These are phyloP conservation scores for human (Homo sapiens) DNA, from an alignment of 2,113 vertebrate genomes.

Conservation along the genomic window GRCh38 chr3:81121001-81121500, in stretches of 20 bases:
- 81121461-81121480: neutral
- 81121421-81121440: neutral
- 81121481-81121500: neutral
- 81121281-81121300: neutral
- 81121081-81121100: neutral
- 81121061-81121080: neutral
- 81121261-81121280: conserved; percentile 38
- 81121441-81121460: neutral
- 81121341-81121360: neutral
- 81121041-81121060: neutral
- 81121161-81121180: conserved; percentile 39
- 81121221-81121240: conserved; percentile 46
- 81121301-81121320: neutral
- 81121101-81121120: conserved; percentile 30
- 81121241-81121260: neutral
- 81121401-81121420: neutral
- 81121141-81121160: neutral
- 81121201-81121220: conserved; percentile 50
- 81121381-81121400: neutral
- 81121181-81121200: conserved; percentile 41
- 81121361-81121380: neutral
- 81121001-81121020: conserved; percentile 50
- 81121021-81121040: conserved; percentile 53
- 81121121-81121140: conserved; percentile 60
- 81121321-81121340: neutral